phyloP scores from a whole-genome alignment of 2,888 invertebrate genomes.

The Thalpophila matura region DNA sequence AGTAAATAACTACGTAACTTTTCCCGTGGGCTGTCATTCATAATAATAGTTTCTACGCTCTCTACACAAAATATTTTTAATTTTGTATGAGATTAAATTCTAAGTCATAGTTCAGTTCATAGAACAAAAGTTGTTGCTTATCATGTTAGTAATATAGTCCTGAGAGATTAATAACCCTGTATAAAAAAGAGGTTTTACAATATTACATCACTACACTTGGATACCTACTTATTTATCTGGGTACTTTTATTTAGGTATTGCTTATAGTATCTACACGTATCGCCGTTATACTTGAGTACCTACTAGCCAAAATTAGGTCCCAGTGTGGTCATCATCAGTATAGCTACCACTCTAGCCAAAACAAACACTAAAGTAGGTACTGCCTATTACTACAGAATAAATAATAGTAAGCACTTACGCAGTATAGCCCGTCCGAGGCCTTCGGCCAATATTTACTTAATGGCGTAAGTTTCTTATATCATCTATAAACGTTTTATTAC shows the following conservation, averaged over 20 bases:
- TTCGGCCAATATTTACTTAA: slow-evolving; percentile 13
- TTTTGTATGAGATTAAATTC: too few species aligned
- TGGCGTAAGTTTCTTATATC: slow-evolving; percentile 5
- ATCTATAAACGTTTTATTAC: slow-evolving; percentile 23
- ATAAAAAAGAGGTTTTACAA: too few species aligned
- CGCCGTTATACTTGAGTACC: slow-evolving; percentile 15
- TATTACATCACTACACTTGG: too few species aligned
- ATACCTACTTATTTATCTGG: neutral
- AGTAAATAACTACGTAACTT: too few species aligned
- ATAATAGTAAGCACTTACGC: slow-evolving; percentile 1
- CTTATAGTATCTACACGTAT: neutral
- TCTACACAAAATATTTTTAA: too few species aligned
- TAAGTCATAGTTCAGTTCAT: too few species aligned
- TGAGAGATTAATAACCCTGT: too few species aligned
- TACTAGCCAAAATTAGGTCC: slow-evolving; percentile 21
- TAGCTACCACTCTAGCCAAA: slow-evolving; percentile 7
- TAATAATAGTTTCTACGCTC: too few species aligned
- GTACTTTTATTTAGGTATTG: neutral
- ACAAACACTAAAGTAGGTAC: slow-evolving; percentile 23
- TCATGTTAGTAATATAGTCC: too few species aligned
- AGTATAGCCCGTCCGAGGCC: neutral
- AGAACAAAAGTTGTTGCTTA: too few species aligned
- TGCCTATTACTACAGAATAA: neutral
- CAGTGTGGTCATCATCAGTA: slow-evolving; percentile 19
- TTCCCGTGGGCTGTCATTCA: too few species aligned